A percentile compares a stretch with the other conserved stretches of the same genome.
Conservation (phyloP, 2,113 vertebrate genomes). For the Calidris pygmaea region DNA sequence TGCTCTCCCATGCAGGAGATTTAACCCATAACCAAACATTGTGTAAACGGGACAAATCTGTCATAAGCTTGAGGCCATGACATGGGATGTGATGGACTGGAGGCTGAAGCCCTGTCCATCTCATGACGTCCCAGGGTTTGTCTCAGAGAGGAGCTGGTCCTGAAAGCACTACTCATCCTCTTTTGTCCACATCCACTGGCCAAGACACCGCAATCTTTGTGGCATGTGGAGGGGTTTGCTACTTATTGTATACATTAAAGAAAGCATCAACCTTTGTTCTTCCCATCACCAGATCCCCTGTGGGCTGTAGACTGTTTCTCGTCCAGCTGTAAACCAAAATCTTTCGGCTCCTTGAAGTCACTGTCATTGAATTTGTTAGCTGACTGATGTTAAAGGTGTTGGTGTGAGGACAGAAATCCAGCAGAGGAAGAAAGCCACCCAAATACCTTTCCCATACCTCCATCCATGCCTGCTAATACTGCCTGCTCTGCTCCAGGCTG, state of each 20-base stretch:
- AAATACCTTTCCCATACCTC: not conserved
- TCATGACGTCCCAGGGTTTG: not conserved
- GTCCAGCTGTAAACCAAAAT: not conserved
- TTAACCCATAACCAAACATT: not conserved
- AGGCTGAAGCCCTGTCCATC: not conserved
- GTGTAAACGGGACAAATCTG: not conserved
- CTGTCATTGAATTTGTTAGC: not conserved
- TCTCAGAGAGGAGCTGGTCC: not conserved
- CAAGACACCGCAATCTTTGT: not conserved
- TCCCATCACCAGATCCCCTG: not conserved
- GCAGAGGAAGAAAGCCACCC: not conserved
- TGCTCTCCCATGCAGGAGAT: not conserved
- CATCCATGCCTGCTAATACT: not conserved
- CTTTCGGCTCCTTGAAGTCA: not conserved
- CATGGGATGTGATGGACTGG: not conserved
- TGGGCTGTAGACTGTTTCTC: fast-evolving
- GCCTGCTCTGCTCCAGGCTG: not conserved
- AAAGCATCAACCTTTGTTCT: not conserved
- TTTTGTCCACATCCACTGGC: not conserved
- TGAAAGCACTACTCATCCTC: not conserved
- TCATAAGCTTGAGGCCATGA: not conserved
- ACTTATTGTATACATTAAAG: not conserved
- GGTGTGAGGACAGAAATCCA: not conserved
- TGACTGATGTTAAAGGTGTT: not conserved
- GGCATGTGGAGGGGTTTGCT: not conserved